Evolutionary conservation across 2,113 vertebrate genomes (phyloP).

Genomic region (Leucopternis melanops): DNA sequence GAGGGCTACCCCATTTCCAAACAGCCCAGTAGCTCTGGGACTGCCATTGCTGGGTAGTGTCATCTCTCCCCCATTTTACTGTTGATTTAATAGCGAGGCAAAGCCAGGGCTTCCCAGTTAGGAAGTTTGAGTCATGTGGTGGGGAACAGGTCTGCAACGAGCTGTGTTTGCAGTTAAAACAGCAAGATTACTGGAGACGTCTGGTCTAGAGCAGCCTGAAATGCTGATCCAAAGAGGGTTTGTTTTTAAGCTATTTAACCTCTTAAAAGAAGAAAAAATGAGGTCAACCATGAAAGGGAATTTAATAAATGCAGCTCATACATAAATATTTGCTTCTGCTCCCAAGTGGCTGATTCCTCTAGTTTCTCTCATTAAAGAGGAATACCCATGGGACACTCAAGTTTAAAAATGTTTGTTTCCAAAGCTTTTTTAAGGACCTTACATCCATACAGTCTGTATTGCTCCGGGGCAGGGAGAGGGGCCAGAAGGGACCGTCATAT

Average conservation of each 20-base stretch:
- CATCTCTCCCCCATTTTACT: not conserved
- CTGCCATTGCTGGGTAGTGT: not conserved
- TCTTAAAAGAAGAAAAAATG: not conserved
- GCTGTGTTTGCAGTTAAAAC: not conserved
- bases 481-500: not conserved
- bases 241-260: constrained; percentile 7
- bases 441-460: not conserved
- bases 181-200: not conserved
- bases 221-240: not conserved
- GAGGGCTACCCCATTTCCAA: not conserved
- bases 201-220: not conserved
- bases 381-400: not conserved
- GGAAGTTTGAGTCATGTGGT: not conserved
- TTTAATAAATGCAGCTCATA: constrained; percentile 8
- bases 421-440: not conserved
- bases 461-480: not conserved
- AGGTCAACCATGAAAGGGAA: constrained; percentile 18
- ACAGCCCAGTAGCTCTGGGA: not conserved
- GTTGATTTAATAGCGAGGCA: not conserved
- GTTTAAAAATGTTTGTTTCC: not conserved
- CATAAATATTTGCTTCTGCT: constrained; percentile 41
- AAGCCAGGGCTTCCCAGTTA: not conserved
- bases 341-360: not conserved
- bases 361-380: not conserved
- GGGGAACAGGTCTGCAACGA: not conserved